Conservation (phyloP, 2,797 vertebrate species). For the Rhinoraja longicauda region DNA sequence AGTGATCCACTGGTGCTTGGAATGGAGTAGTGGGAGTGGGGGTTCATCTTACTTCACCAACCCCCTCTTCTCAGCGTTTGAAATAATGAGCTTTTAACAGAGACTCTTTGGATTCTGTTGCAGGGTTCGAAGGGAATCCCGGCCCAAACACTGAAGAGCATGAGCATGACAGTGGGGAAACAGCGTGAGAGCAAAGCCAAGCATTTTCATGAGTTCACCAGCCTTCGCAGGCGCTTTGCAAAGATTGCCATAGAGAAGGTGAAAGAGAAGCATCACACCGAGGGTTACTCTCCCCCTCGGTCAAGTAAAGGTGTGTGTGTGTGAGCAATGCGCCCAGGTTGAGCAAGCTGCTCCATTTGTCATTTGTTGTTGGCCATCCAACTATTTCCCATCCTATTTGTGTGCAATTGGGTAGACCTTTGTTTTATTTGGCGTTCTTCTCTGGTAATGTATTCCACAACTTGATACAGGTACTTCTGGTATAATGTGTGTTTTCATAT, state of each 20-base stretch:
- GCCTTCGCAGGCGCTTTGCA: slow-evolving; percentile 47
- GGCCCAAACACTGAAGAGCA: slow-evolving; percentile 44
- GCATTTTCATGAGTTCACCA: slow-evolving; percentile 48
- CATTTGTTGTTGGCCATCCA: no score
- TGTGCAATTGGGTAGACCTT: background rate
- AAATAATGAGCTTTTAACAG: background rate
- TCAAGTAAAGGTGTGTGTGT: slow-evolving; percentile 42
- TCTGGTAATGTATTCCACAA: background rate
- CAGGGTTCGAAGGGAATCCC: slow-evolving; percentile 57
- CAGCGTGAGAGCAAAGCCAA: slow-evolving; percentile 51
- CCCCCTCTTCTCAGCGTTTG: background rate
- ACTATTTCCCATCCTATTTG: background rate
- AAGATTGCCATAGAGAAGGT: slow-evolving; percentile 45
- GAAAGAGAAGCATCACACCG: slow-evolving; percentile 42
- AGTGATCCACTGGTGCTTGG: background rate
- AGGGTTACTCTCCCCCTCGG: background rate
- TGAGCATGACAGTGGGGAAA: slow-evolving; percentile 47
- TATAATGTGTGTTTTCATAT: no score
- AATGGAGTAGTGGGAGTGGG: no score
- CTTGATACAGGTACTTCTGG: background rate
- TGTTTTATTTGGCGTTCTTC: background rate
- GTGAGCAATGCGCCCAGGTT: background rate
- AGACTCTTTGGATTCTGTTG: slow-evolving; percentile 29
- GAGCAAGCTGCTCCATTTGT: background rate
- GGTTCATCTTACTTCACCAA: no score